Evolutionary conservation across 2,113 vertebrate species (phyloP).

Genomic region (Candoia aspera): DNA sequence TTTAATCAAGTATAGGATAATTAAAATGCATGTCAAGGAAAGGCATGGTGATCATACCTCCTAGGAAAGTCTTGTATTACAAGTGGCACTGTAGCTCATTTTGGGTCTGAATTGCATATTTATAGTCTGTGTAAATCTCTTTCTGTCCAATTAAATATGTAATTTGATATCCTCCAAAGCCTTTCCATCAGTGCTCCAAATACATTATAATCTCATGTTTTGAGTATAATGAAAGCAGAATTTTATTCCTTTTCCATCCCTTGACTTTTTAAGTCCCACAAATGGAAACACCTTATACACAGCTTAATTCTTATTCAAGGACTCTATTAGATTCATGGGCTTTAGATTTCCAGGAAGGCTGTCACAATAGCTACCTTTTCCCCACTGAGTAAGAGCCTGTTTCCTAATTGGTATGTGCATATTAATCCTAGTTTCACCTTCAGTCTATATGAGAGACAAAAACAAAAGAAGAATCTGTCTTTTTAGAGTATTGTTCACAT

Average conservation of each 20-base stretch:
- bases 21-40: slow-evolving; percentile 49
- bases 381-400: background rate
- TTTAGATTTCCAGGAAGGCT: background rate
- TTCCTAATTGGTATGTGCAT: background rate
- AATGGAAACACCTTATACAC: background rate
- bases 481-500: background rate
- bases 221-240: slow-evolving; percentile 2
- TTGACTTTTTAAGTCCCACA: background rate
- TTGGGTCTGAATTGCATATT: slow-evolving; percentile 28
- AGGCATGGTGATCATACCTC: slow-evolving; percentile 48
- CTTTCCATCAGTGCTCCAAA: background rate
- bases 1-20: slow-evolving; percentile 43
- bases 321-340: background rate
- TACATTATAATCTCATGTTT: slow-evolving; percentile 21
- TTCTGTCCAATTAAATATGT: slow-evolving; percentile 20
- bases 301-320: background rate
- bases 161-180: slow-evolving; percentile 6
- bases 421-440: background rate
- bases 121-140: slow-evolving; percentile 34
- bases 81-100: slow-evolving; percentile 27
- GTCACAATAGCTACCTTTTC: background rate
- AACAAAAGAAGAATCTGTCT: background rate
- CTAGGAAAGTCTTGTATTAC: slow-evolving; percentile 19
- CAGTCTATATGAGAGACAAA: background rate
- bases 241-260: slow-evolving; percentile 10